These are phyloP conservation scores for Chaetogeoica ovagalla DNA, from an alignment of 2,888 invertebrate species.

Conservation along the genomic window DNA sequence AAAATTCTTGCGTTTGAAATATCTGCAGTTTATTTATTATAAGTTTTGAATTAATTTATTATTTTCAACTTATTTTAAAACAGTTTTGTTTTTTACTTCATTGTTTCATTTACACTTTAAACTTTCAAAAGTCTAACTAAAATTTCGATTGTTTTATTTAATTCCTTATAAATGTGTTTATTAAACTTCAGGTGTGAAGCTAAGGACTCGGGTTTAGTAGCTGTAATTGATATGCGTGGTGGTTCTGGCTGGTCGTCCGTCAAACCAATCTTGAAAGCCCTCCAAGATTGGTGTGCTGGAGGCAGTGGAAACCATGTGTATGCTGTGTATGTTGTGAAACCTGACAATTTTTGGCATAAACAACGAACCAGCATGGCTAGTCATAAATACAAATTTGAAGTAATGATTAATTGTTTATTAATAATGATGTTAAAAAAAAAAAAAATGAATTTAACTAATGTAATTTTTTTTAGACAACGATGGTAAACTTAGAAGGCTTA, in stretches of 20 bases:
- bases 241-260: conserved; percentile 95
- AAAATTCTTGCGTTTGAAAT: no score
- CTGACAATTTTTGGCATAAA: conserved; percentile 99
- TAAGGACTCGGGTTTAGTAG: conserved; percentile 86
- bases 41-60: no score
- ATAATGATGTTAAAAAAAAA: not conserved
- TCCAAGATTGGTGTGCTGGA: conserved; percentile 92
- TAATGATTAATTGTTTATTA: conserved; percentile 60
- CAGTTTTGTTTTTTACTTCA: no score
- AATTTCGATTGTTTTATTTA: conserved; percentile 15
- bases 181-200: conserved; percentile 74
- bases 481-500: conserved; percentile 93
- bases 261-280: conserved; percentile 94
- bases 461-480: conserved; percentile 73
- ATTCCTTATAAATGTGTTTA: not conserved
- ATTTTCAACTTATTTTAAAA: no score
- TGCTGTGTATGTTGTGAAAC: conserved; percentile 95
- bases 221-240: conserved; percentile 92
- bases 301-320: conserved; percentile 68
- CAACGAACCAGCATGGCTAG: conserved; percentile 95
- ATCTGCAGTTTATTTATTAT: no score
- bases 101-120: no score
- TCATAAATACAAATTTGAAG: conserved; percentile 99
- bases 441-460: not conserved
- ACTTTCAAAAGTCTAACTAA: not conserved